Evolutionary conservation across 2,888 invertebrate genomes (phyloP).

Genomic region (Hybos culiciformis): DNA sequence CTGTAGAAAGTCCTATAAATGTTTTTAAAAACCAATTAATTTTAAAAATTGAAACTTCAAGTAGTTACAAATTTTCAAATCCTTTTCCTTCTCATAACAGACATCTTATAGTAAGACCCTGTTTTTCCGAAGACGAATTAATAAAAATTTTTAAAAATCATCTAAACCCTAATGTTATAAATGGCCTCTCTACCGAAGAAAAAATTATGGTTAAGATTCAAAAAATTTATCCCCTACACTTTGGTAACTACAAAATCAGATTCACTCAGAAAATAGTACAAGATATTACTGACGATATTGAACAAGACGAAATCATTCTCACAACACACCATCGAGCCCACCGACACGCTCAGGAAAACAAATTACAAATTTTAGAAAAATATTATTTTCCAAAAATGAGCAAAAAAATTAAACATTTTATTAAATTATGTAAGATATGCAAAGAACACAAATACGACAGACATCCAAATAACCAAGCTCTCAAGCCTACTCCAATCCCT

Average conservation of each 20-base stretch:
- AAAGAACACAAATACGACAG: constrained; percentile 3
- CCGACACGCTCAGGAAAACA: constrained; percentile 6
- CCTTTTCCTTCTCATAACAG: not conserved
- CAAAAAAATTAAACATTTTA: not conserved
- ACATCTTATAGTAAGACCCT: not conserved
- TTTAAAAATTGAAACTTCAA: not conserved
- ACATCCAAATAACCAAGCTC: not conserved
- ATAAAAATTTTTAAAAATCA: not conserved
- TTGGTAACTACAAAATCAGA: constrained; percentile 6
- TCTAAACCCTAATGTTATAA: constrained; percentile 1
- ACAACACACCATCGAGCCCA: constrained; percentile 3
- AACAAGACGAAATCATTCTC: constrained; percentile 9
- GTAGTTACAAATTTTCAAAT: not conserved
- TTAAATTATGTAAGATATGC: constrained; percentile 2
- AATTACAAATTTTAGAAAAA: constrained; percentile 5
- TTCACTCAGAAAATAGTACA: constrained; percentile 5
- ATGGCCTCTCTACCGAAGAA: constrained; percentile 5
- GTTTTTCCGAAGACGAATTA: not conserved
- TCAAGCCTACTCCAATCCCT: constrained; percentile 6
- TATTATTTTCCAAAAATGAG: constrained; percentile 7
- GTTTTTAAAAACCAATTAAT: not conserved
- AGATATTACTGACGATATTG: constrained; percentile 3
- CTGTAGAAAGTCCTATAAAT: constrained; percentile 1
- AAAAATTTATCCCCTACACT: constrained; percentile 6
- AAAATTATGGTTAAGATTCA: constrained; percentile 9